Evolutionary conservation across 2,888 invertebrate species (phyloP).

Genomic region (Mechanitis mazaeus): DNA sequence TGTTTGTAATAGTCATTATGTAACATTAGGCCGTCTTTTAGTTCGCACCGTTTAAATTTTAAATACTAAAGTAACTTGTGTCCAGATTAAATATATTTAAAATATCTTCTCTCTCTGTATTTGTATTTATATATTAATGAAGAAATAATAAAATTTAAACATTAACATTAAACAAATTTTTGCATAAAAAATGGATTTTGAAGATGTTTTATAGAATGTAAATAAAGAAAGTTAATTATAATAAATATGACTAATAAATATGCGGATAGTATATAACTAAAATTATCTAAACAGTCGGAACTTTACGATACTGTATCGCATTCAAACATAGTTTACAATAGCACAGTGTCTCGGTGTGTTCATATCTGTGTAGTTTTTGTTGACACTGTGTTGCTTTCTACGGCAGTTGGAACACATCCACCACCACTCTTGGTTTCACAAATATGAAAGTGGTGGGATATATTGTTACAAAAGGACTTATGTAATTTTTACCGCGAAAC

Average conservation of each 20-base stretch:
- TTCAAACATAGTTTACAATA: not conserved
- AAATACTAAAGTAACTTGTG: too few relatives aligned
- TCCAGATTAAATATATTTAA: too few relatives aligned
- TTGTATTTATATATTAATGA: too few relatives aligned
- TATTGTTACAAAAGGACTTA: slow-evolving; percentile 12
- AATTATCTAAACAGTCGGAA: slow-evolving; percentile 2
- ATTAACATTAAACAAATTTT: too few relatives aligned
- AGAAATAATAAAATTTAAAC: too few relatives aligned
- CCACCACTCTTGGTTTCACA: slow-evolving; percentile 37
- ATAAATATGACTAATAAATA: not conserved
- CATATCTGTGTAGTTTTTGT: slow-evolving; percentile 8
- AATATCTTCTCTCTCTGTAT: too few relatives aligned
- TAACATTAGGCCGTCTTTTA: too few relatives aligned
- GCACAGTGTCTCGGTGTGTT: slow-evolving; percentile 14
- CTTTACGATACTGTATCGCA: not conserved
- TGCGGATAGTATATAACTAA: not conserved
- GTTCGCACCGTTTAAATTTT: too few relatives aligned
- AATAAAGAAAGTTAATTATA: slow-evolving; percentile 4
- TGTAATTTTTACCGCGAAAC: not conserved
- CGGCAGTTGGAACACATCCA: slow-evolving; percentile 27
- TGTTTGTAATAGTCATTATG: too few relatives aligned
- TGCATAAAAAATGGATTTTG: not conserved
- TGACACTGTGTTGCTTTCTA: slow-evolving; percentile 29
- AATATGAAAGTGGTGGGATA: slow-evolving; percentile 38
- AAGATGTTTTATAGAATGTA: not conserved